A percentile compares a stretch with the other conserved stretches of the same genome.
Conservation (phyloP, 2,888 invertebrate species). For the Zaprionus bogoriensis region DNA sequence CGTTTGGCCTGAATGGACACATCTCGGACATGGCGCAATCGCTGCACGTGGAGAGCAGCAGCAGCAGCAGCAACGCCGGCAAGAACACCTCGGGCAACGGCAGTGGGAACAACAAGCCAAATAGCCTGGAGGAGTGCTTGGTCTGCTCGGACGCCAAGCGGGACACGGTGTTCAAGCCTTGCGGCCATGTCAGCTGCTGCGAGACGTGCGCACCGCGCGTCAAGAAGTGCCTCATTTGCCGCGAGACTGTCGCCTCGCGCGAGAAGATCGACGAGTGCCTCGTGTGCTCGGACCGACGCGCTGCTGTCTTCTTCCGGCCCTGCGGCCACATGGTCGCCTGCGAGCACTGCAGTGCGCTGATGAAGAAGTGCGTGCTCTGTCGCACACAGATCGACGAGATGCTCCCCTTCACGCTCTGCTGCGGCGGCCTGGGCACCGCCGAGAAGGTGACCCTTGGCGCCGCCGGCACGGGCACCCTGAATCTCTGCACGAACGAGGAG, state of each 20-base stretch:
- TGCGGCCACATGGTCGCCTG: slow-evolving; percentile 93
- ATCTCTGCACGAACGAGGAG: slow-evolving; percentile 59
- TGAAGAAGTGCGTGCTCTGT: slow-evolving; percentile 99
- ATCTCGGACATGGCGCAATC: slow-evolving; percentile 72
- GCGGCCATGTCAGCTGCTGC: slow-evolving; percentile 97
- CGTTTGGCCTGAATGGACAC: slow-evolving; percentile 55
- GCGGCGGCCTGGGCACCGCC: slow-evolving; percentile 83
- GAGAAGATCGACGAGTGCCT: slow-evolving; percentile 97
- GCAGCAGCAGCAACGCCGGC: slow-evolving; percentile 57
- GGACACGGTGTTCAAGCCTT: slow-evolving; percentile 93
- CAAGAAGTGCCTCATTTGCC: slow-evolving; percentile 97
- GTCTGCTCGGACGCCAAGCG: slow-evolving; percentile 97
- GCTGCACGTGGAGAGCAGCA: slow-evolving; percentile 51
- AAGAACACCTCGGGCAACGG: slow-evolving; percentile 13
- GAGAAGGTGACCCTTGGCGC: slow-evolving; percentile 74
- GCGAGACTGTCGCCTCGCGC: slow-evolving; percentile 91
- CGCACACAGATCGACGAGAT: slow-evolving; percentile 92
- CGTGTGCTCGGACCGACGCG: slow-evolving; percentile 96
- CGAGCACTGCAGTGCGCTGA: slow-evolving; percentile 93
- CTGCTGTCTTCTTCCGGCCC: slow-evolving; percentile 95
- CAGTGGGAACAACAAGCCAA: slow-evolving; percentile 71
- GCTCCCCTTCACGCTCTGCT: slow-evolving; percentile 85
- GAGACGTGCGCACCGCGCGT: slow-evolving; percentile 93
- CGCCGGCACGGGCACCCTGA: slow-evolving; percentile 18
- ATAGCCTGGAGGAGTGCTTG: slow-evolving; percentile 92